Evolutionary conservation across 1,140 invertebrate genomes (phyloP).

Genomic region (Yoshiicerus persimilis): DNA sequence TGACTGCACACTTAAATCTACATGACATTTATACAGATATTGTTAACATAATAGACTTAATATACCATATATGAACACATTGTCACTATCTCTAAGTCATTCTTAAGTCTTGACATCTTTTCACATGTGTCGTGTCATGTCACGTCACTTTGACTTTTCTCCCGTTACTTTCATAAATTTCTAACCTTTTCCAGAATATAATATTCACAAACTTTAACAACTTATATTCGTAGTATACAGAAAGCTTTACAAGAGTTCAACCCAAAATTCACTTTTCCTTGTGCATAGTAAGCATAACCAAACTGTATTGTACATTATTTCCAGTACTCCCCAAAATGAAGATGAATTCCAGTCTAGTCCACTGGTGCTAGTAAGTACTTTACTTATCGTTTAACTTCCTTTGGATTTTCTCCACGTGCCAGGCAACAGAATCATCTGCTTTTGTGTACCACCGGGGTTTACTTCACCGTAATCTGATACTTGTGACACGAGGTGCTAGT

Average conservation of each 20-base stretch:
- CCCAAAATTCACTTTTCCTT: background rate
- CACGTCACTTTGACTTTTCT: background rate
- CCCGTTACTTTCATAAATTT: background rate
- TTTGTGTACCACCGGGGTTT: background rate
- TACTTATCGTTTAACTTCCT: constrained; percentile 10
- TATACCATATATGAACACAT: too few species aligned
- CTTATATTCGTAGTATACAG: too few species aligned
- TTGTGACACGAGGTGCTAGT: background rate
- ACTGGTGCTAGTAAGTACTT: background rate
- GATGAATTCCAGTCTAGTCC: background rate
- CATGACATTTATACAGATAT: background rate
- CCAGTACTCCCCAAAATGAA: background rate
- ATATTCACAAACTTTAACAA: too few species aligned
- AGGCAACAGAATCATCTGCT: background rate
- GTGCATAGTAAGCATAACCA: background rate
- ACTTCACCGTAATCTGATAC: background rate
- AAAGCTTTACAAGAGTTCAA: background rate
- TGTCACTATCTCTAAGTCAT: too few species aligned
- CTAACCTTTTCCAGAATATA: background rate
- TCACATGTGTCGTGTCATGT: background rate
- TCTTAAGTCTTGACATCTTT: background rate
- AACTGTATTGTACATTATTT: background rate
- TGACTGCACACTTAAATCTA: background rate
- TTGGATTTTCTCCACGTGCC: constrained; percentile 1
- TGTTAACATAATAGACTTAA: background rate